These are phyloP conservation scores for Psittacula cyanocephala DNA, from an alignment of 2,113 vertebrate species.

Conservation along the genomic window DNA sequence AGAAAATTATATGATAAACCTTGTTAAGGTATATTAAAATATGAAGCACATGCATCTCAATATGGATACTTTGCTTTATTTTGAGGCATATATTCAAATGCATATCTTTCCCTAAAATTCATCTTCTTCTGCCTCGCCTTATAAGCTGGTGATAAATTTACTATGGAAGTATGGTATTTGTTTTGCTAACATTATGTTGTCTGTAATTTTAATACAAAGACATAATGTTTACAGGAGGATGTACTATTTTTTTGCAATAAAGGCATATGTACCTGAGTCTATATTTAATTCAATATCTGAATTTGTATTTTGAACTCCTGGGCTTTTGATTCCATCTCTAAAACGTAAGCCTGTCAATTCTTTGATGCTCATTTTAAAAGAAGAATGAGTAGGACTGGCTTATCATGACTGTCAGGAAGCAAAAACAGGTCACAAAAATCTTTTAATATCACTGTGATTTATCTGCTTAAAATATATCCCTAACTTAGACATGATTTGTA, in stretches of 20 bases:
- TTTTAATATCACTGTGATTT: slow-evolving; percentile 75
- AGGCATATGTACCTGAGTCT: neutral
- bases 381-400: neutral
- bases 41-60: neutral
- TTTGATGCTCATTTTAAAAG: neutral
- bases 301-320: neutral
- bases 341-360: neutral
- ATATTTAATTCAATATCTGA: neutral
- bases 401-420: slow-evolving; percentile 24
- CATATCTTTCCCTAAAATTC: neutral
- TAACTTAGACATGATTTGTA: slow-evolving; percentile 72
- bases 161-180: neutral
- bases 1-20: neutral
- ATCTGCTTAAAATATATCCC: slow-evolving; percentile 66
- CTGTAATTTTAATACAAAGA: neutral
- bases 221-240: neutral
- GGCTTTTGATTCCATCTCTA: neutral
- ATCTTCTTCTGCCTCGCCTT: neutral
- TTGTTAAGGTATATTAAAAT: neutral
- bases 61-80: neutral
- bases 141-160: neutral
- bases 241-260: neutral
- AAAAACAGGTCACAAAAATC: slow-evolving; percentile 62
- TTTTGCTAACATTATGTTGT: neutral
- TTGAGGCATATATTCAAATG: neutral